Base-by-base conservation (phyloP, 2,888 invertebrate genomes). In the Vannuccia rotundouncinata region DNA sequence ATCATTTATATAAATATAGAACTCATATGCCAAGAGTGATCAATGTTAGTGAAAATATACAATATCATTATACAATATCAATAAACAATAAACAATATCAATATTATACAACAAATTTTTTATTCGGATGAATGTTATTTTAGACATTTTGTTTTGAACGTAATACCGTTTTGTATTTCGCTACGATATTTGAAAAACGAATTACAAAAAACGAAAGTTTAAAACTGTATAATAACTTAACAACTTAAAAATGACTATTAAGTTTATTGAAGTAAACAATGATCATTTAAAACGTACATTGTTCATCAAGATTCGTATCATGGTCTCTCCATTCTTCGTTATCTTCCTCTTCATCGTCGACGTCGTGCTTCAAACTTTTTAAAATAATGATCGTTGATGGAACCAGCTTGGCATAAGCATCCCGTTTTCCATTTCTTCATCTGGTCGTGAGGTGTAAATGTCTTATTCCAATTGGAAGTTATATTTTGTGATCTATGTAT, bases 381-480 rank as follows among this genome's bases (percentile, higher is more conserved):
- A 27, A 66, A 66, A 22, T 66, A 66, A 66, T 66, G 66, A 66
- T 66, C 66, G 5, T 5, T 13, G 22, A 66, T 66, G 66, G 66
- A 66, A 66, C 66, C 25, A 27, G 22, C 22, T 27, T 66, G 22
- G 66, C 22, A 66, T 22, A 66, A 66, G 66, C 66, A 66, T 66
- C 66, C 22, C 22, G 66, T 66, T 66, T 66, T 66, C 22, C 22
- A 66, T 66, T 66, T 66, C 66, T 66, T 66, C 66, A 66, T 66
- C 66, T 66, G 66, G 66, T 27, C 66, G 22, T 66, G 66, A 17
- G 66, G 22, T 66, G 66, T 22, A 66, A 22, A n/a, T n/a, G 66
- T 27, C 25, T 66, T 66, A 22, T 27, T 66, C 25, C 22, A 66
- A 22, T 66, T 66, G 66, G 66, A 66, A 66, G 22, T 66, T 13